Evolutionary conservation across 2,888 invertebrate species (phyloP).

Genomic region (Drosophila infuscata): DNA sequence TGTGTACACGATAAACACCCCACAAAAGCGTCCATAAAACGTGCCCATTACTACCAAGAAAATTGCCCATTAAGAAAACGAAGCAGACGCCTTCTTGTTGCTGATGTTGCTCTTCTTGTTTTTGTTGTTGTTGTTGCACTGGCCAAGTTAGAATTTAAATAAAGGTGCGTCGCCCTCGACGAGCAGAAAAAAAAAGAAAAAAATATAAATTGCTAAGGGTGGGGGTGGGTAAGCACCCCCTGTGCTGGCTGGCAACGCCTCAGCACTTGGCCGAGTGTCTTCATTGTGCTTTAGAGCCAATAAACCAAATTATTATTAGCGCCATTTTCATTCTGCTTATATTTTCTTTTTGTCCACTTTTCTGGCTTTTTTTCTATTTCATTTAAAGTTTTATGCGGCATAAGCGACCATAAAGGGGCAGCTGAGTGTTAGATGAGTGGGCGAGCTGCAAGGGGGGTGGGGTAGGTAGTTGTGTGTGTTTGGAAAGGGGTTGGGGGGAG

Average conservation of each 20-base stretch:
- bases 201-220: slow-evolving; percentile 37
- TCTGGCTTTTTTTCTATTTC: slow-evolving; percentile 50
- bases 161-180: slow-evolving; percentile 77
- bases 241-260: slow-evolving; percentile 38
- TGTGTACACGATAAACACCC: slow-evolving; percentile 81
- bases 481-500: accelerated
- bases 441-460: neutral
- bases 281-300: slow-evolving; percentile 83
- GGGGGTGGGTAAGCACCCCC: slow-evolving; percentile 18
- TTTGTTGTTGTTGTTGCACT: slow-evolving; percentile 35
- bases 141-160: slow-evolving; percentile 78
- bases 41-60: slow-evolving; percentile 82
- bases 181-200: slow-evolving; percentile 29
- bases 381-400: slow-evolving; percentile 76
- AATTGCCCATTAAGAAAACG: slow-evolving; percentile 83
- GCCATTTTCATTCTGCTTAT: slow-evolving; percentile 73
- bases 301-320: slow-evolving; percentile 85
- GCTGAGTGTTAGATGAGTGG: neutral
- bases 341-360: slow-evolving; percentile 13
- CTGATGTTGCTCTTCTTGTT: slow-evolving; percentile 17
- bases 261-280: slow-evolving; percentile 73
- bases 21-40: slow-evolving; percentile 83
- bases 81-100: slow-evolving; percentile 61
- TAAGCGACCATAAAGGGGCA: slow-evolving; percentile 55
- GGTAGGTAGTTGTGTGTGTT: slow-evolving; percentile 29